A percentile compares a stretch with the other conserved stretches of the same genome.
Conservation (phyloP, 1,140 invertebrate species). For the Philopotamus ludificatus region DNA sequence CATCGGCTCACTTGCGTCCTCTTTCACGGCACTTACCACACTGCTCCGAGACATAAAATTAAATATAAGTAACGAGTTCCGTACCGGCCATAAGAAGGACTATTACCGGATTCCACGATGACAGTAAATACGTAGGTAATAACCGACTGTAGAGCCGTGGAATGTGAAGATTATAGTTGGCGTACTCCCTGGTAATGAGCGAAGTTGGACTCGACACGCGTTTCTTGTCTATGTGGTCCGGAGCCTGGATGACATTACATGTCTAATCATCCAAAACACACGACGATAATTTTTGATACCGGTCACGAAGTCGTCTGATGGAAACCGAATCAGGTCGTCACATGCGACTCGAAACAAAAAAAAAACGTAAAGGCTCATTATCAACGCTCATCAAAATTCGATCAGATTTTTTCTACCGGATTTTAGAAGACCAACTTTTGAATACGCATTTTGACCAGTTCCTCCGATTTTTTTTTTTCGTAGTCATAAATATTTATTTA, state of each 20-base stretch:
- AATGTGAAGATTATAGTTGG: conserved; percentile 27
- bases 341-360: not conserved
- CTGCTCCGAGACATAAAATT: not conserved
- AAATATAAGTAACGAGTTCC: conserved; percentile 23
- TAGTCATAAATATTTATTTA: too few species aligned
- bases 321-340: conserved; percentile 7
- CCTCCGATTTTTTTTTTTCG: not conserved
- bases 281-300: conserved; percentile 35
- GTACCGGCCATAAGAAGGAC: conserved; percentile 16
- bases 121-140: conserved; percentile 17
- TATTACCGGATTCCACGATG: conserved; percentile 26
- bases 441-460: too few species aligned
- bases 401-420: conserved; percentile 12
- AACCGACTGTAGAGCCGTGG: conserved; percentile 16
- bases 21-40: not conserved
- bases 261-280: conserved; percentile 36
- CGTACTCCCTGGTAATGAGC: conserved; percentile 4
- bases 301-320: conserved; percentile 33
- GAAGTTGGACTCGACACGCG: not conserved
- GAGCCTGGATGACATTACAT: conserved; percentile 36
- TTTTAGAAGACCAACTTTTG: too few species aligned
- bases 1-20: too few species aligned
- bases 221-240: not conserved
- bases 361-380: conserved; percentile 3
- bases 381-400: conserved; percentile 24